Percentiles rank a stretch among this genome's conserved stretches.
Conservation (phyloP, 2,797 vertebrate genomes). For the Octomys mimax region DNA sequence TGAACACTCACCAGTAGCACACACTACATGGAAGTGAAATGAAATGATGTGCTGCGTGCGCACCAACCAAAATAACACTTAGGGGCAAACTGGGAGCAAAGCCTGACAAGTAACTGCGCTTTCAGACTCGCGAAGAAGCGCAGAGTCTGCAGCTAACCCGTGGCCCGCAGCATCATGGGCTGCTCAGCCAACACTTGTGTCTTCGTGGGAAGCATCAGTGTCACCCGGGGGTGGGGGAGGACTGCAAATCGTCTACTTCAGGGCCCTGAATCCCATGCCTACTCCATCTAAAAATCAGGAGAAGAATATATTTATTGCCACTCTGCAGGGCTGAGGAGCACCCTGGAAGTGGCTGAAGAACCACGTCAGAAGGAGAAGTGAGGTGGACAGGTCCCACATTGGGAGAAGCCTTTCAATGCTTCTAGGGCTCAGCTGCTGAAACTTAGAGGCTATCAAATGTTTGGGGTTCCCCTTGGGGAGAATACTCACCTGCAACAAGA, state of each 20-base stretch:
- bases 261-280: background rate
- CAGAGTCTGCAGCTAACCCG: background rate
- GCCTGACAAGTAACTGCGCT: background rate
- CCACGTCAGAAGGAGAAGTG: background rate
- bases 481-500: background rate
- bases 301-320: background rate
- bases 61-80: background rate
- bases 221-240: no score
- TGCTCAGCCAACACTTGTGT: background rate
- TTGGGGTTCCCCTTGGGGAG: background rate
- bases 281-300: background rate
- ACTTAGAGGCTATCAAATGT: background rate
- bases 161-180: background rate
- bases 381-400: background rate
- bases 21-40: background rate
- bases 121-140: background rate
- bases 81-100: background rate
- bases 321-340: background rate
- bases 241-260: background rate
- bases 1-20: fast-evolving
- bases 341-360: background rate
- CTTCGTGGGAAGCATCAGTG: no score
- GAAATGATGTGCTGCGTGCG: fast-evolving
- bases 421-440: no score
- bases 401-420: background rate